Evolutionary conservation across 2,797 vertebrate genomes (phyloP).

Genomic region (Cossypha caffra): DNA sequence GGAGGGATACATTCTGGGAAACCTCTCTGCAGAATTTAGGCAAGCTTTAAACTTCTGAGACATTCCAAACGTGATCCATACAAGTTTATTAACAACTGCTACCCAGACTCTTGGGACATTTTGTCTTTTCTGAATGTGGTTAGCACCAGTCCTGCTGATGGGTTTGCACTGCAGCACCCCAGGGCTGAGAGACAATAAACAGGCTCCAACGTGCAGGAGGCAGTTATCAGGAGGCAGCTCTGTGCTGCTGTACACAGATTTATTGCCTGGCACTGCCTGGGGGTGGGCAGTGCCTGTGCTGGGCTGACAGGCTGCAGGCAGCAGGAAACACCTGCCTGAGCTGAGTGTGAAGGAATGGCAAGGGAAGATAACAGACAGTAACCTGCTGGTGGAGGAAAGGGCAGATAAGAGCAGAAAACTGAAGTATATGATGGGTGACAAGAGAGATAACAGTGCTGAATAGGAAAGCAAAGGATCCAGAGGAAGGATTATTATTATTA

Average conservation of each 20-base stretch:
- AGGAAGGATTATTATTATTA: not conserved
- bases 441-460: not conserved
- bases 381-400: not conserved
- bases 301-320: not conserved
- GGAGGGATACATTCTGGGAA: fast-evolving
- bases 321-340: not conserved
- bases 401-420: not conserved
- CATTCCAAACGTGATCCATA: not conserved
- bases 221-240: not conserved
- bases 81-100: not conserved
- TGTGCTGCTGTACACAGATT: not conserved
- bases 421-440: not conserved
- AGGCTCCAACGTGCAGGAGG: not conserved
- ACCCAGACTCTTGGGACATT: not conserved
- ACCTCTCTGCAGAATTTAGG: not conserved
- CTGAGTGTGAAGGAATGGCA: not conserved
- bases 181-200: not conserved
- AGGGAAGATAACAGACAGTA: not conserved
- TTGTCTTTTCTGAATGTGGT: not conserved
- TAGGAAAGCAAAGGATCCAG: not conserved
- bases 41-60: not conserved
- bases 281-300: not conserved
- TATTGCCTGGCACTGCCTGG: not conserved
- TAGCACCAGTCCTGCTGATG: not conserved
- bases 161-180: not conserved